phyloP scores from a whole-genome alignment of 2,888 invertebrate species.

The Apamea crenata region DNA sequence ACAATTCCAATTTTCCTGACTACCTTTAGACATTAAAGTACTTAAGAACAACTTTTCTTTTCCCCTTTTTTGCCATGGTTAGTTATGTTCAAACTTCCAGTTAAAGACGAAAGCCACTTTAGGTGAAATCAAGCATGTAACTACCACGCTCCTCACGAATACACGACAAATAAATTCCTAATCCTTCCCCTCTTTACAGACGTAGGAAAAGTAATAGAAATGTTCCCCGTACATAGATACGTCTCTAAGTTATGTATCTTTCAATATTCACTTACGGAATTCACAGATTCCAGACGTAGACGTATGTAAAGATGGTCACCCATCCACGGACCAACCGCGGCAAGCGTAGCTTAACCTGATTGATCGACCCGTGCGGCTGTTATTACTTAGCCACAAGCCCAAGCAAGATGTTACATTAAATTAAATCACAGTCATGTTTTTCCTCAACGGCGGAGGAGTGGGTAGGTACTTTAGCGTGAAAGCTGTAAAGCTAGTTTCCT shows the following conservation, averaged over 20 bases:
- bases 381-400: too few relatives aligned
- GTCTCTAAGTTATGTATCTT: constrained; percentile 51
- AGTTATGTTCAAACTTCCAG: not conserved
- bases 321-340: too few relatives aligned
- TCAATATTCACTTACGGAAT: constrained; percentile 64
- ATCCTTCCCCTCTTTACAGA: constrained; percentile 4
- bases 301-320: too few relatives aligned
- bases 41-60: not conserved
- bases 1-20: not conserved
- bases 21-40: not conserved
- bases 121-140: not conserved
- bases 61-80: not conserved
- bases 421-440: not conserved
- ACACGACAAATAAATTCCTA: constrained; percentile 25
- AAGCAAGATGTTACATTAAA: not conserved
- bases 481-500: not conserved
- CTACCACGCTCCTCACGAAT: not conserved
- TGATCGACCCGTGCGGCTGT: too few relatives aligned
- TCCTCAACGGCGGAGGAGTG: not conserved
- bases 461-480: not conserved
- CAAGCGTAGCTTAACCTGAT: too few relatives aligned
- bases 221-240: constrained; percentile 43
- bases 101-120: not conserved
- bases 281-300: constrained; percentile 64
- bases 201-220: constrained; percentile 50